Evolutionary conservation across 2,888 invertebrate genomes (phyloP), one percentile per base, ranked within the genome.

Genomic region (Gryllus longicercus): DNA sequence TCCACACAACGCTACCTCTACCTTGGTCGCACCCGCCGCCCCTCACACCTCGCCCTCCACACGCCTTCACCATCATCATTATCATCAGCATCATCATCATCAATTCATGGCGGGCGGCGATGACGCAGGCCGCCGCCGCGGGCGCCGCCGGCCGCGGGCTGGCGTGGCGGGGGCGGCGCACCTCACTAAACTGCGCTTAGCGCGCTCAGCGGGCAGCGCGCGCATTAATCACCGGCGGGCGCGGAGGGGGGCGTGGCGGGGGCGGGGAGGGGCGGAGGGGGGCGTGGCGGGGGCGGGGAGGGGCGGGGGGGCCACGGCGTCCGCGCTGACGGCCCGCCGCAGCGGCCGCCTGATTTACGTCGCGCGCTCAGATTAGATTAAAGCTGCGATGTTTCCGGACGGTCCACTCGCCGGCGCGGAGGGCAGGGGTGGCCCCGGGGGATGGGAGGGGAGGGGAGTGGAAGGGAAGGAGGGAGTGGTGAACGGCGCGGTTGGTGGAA

Each of bases 111-210:
- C 38, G 38, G 38, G 38, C 38, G 38, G 38, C 38, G 38, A 38
- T 38, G 38, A 38, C 38, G 38, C 38, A 38, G 38, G 38, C 38
- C 38, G 38, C 38, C 11, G 11, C 14, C 63, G 63, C 63, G 8
- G 8, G 4, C 4, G 14, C 63, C 14, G 63, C 16, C 4, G 63
- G 3, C 63, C 11, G 16, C 63, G 8, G 14, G 11, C 1, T 14
- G n/a, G 38, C 38, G 38, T 1, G 16, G n/a, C 11, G n/a, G 63
- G 16, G 14, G 63, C n/a, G 63, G 63, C 63, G n/a, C 63, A 63
- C 63, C 63, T 63, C 63, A 63, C 63, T 63, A 63, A 63, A 63
- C 63, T 63, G 63, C 63, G 63, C 63, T 63, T 63, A 63, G 63
- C 63, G 63, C 63, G n/a, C 63, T n/a, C 63, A n/a, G 63, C 63